Percentiles rank a stretch among this genome's conserved stretches.
Evolutionary conservation across 2,888 invertebrate species (phyloP).

Genomic region (Catocala fraxini): DNA sequence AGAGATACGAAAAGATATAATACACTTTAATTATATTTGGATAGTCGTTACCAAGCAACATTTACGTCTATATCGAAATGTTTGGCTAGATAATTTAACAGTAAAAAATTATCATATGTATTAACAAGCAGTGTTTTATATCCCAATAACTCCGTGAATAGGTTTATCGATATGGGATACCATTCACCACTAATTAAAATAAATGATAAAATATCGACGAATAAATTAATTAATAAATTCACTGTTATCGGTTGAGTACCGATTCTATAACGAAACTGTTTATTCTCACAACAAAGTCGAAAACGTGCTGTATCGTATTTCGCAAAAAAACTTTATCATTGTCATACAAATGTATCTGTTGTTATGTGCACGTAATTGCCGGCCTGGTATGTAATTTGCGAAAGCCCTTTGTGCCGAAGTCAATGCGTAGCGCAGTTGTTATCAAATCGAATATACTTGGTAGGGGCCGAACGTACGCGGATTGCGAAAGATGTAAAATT

Average conservation of each 20-base stretch:
- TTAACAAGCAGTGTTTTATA: conserved; percentile 10
- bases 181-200: conserved; percentile 19
- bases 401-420: conserved; percentile 70
- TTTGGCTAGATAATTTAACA: conserved; percentile 11
- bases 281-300: conserved; percentile 50
- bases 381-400: conserved; percentile 80
- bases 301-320: conserved; percentile 70
- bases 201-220: conserved; percentile 24
- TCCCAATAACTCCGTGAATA: not conserved
- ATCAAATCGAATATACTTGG: conserved; percentile 55
- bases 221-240: conserved; percentile 14
- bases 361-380: conserved; percentile 79
- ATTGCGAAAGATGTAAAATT: conserved; percentile 24
- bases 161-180: conserved; percentile 14
- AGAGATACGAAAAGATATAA: no score
- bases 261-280: conserved; percentile 29
- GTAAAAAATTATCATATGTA: conserved; percentile 6
- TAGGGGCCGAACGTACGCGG: conserved; percentile 49
- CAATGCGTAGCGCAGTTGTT: conserved; percentile 67
- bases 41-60: no score
- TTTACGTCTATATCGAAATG: no score
- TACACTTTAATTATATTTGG: no score
- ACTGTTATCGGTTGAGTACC: conserved; percentile 11
- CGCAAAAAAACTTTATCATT: conserved; percentile 78
- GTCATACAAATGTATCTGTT: conserved; percentile 87